These are phyloP conservation scores for Lycopodina hypogea DNA, from an alignment of 37 sponge, comb jelly and placozoan genomes.

Conservation along the genomic window DNA sequence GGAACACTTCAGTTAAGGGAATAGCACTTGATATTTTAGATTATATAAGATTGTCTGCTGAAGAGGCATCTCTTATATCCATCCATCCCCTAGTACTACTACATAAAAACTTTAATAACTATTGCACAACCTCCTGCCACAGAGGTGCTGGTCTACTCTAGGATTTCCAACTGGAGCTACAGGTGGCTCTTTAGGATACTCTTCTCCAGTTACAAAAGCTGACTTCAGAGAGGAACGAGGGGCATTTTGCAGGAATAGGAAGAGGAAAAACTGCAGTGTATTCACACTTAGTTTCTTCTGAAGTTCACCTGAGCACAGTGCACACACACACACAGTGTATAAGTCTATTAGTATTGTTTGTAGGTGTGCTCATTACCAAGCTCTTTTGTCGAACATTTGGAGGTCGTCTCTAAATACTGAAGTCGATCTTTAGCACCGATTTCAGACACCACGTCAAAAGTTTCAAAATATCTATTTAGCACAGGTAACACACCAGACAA, in stretches of 20 bases:
- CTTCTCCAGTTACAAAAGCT: conserved; percentile 39
- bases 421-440: conserved; percentile 31
- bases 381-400: conserved; percentile 38
- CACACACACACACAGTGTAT: background rate
- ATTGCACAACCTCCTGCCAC: too few relatives aligned
- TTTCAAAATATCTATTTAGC: conserved; percentile 79
- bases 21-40: background rate
- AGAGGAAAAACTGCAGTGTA: conserved; percentile 38
- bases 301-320: conserved; percentile 20
- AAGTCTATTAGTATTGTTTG: background rate
- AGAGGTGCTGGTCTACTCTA: too few relatives aligned
- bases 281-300: conserved; percentile 32
- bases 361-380: conserved; percentile 10
- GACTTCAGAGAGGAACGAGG: conserved; percentile 44
- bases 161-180: too few relatives aligned
- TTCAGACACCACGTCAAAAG: conserved; percentile 65
- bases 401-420: conserved; percentile 15
- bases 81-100: too few relatives aligned
- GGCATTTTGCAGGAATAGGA: conserved; percentile 48
- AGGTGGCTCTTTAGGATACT: too few relatives aligned
- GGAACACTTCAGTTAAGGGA: conserved; percentile 4
- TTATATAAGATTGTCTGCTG: too few relatives aligned
- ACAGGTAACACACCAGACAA: too few relatives aligned
- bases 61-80: too few relatives aligned
- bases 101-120: too few relatives aligned